A percentile compares a stretch with the other conserved stretches of the same genome.
These are phyloP conservation scores for Hirtodrosophila alboralis DNA, from an alignment of 2,888 invertebrate genomes.

Conservation along the genomic window DNA sequence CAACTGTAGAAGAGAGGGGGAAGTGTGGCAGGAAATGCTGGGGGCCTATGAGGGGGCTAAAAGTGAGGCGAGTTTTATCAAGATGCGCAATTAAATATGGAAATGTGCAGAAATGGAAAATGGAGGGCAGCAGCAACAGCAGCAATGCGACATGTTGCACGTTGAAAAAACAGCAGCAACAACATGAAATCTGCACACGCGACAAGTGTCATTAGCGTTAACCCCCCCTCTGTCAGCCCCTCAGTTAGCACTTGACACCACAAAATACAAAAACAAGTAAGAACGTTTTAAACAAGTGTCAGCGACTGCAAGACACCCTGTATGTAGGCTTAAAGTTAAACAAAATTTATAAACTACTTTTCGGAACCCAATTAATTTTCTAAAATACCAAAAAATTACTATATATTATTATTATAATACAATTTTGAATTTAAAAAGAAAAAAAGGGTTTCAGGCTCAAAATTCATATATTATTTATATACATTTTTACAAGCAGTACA, in stretches of 20 bases:
- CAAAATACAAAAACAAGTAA: conserved; percentile 9
- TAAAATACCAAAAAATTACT: no score
- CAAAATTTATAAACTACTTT: no score
- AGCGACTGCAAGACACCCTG: no score
- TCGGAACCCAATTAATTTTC: no score
- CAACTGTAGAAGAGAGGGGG: conserved; percentile 18
- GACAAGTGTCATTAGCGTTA: conserved; percentile 73
- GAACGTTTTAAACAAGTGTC: no score
- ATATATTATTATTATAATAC: no score
- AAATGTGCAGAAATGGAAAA: conserved; percentile 65
- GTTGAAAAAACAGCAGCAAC: conserved; percentile 14
- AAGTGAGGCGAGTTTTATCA: conserved; percentile 61
- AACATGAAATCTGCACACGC: conserved; percentile 69
- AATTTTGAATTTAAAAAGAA: no score
- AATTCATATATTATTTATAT: no score
- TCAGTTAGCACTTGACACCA: conserved; percentile 11
- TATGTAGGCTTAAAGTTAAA: no score
- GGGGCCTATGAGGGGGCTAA: conserved; percentile 4
- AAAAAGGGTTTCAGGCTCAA: no score
- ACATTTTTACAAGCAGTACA: no score
- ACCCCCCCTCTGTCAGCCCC: not conserved
- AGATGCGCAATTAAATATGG: conserved; percentile 80
- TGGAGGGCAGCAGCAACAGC: conserved; percentile 31
- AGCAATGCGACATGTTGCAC: conserved; percentile 32
- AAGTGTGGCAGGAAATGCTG: not conserved